These are phyloP conservation scores for Pterostichus madidus DNA, from an alignment of 2,888 invertebrate genomes.

Conservation along the genomic window DNA sequence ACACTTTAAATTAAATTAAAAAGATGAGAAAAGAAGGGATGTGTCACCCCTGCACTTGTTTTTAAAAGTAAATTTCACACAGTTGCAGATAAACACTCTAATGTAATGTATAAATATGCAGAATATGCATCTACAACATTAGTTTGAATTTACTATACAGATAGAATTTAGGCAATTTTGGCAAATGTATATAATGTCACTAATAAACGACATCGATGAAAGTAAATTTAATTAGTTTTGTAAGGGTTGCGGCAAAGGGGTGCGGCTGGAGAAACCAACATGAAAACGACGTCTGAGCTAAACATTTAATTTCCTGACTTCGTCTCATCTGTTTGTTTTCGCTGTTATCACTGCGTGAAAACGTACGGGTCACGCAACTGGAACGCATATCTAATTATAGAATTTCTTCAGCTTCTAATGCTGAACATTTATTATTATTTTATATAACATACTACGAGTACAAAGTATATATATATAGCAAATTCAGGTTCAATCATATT, in stretches of 20 bases:
- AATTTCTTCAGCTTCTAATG: too few species aligned
- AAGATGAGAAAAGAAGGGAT: too few species aligned
- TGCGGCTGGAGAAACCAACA: constrained; percentile 13
- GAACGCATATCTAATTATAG: constrained; percentile 31
- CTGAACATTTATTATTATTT: too few species aligned
- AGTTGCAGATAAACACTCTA: too few species aligned
- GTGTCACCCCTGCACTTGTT: too few species aligned
- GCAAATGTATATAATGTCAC: constrained; percentile 29
- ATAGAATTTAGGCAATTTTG: constrained; percentile 19
- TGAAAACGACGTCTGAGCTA: constrained; percentile 34
- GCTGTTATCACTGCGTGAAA: constrained; percentile 20
- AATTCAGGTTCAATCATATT: too few species aligned
- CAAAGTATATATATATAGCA: too few species aligned
- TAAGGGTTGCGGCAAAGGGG: neutral
- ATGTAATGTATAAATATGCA: too few species aligned
- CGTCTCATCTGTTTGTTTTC: constrained; percentile 39
- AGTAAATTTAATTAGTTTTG: constrained; percentile 39
- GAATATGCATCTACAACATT: too few species aligned
- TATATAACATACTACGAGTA: too few species aligned
- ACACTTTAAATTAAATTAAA: too few species aligned
- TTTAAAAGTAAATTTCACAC: too few species aligned
- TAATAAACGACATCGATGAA: constrained; percentile 34
- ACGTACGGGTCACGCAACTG: constrained; percentile 31
- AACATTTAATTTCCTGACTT: constrained; percentile 42
- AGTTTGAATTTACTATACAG: neutral